phyloP scores from a whole-genome alignment of 2,797 vertebrate genomes.

The Thunnus albacares region DNA sequence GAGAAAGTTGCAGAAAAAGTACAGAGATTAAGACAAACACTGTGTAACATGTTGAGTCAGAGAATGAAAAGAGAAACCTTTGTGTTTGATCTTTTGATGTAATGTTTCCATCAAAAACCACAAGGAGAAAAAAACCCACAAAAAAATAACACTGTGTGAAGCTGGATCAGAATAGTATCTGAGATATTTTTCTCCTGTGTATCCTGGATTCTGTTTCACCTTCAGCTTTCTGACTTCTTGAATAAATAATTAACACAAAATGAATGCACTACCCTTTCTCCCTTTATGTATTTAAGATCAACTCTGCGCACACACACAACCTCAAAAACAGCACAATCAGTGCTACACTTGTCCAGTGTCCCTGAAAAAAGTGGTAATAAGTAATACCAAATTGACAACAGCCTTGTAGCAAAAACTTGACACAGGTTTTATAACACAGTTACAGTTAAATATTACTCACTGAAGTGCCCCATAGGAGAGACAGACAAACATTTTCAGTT shows the following conservation, averaged over 20 bases:
- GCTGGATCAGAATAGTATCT: constrained; percentile 45
- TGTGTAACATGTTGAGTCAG: constrained; percentile 54
- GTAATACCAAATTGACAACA: not conserved
- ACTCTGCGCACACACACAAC: not conserved
- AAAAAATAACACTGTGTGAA: constrained; percentile 12
- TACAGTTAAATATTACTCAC: constrained; percentile 24
- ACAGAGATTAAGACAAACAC: constrained; percentile 56
- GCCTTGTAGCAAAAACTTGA: not conserved
- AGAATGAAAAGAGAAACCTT: constrained; percentile 48
- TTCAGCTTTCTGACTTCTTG: constrained; percentile 45
- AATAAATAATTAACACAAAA: constrained; percentile 56
- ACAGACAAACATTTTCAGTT: constrained; percentile 24
- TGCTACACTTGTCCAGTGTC: not conserved
- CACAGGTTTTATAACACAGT: not conserved
- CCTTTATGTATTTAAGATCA: not conserved
- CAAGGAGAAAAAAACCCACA: constrained; percentile 10
- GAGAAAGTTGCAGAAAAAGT: constrained; percentile 53
- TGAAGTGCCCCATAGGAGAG: constrained; percentile 13
- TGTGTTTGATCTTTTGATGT: constrained; percentile 63
- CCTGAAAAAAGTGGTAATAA: not conserved
- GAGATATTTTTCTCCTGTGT: constrained; percentile 37
- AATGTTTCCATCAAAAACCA: constrained; percentile 61
- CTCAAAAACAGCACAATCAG: constrained; percentile 17
- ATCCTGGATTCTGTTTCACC: constrained; percentile 33
- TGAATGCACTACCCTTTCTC: not conserved